Percentiles rank a stretch among this genome's conserved stretches.
phyloP scores from a whole-genome alignment of 2,888 invertebrate genomes.

The Chloroclysta siterata region DNA sequence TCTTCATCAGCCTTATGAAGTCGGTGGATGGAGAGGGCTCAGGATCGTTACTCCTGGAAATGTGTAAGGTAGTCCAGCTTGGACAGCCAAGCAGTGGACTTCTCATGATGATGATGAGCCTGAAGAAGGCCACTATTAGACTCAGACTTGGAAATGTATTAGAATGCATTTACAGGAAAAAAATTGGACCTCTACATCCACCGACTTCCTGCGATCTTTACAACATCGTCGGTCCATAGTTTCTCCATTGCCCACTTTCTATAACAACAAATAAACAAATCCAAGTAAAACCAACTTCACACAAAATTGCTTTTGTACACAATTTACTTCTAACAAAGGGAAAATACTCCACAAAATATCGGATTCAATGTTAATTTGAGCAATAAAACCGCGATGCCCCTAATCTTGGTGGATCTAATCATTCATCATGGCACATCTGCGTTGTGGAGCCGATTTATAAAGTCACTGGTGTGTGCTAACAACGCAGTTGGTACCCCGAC shows the following conservation, averaged over 20 bases:
- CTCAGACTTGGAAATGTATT: no score
- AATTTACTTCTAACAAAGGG: slow-evolving; percentile 16
- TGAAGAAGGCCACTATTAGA: no score
- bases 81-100: no score
- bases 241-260: background rate
- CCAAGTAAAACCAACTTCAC: background rate
- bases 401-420: slow-evolving; percentile 73
- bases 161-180: no score
- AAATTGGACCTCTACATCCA: no score
- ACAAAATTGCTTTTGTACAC: background rate
- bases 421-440: slow-evolving; percentile 75
- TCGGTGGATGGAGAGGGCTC: no score
- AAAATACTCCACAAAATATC: slow-evolving; percentile 20
- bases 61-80: no score
- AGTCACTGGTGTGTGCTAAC: slow-evolving; percentile 71
- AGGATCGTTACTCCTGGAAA: no score
- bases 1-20: no score
- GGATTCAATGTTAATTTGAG: slow-evolving; percentile 35
- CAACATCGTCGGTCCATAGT: background rate
- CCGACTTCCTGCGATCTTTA: no score
- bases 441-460: slow-evolving; percentile 60
- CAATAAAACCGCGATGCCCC: slow-evolving; percentile 45
- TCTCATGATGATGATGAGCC: no score
- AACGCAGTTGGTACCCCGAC: slow-evolving; percentile 57
- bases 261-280: background rate